Percentiles rank a stretch among this genome's conserved stretches.
Evolutionary conservation across 2,888 invertebrate genomes (phyloP).

Genomic region (Chalcosyrphus nemorum): DNA sequence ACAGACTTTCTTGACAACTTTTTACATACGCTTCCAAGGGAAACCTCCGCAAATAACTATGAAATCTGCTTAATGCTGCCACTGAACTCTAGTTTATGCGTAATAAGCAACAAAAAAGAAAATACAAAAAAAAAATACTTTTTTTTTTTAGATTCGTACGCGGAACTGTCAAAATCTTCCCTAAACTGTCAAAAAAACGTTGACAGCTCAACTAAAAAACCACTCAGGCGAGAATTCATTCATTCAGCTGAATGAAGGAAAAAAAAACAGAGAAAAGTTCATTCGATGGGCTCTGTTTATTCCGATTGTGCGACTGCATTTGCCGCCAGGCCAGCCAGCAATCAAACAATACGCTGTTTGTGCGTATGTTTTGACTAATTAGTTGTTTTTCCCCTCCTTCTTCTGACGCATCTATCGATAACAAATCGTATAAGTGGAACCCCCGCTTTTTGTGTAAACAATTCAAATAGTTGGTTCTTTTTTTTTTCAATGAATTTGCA

Average conservation of each 20-base stretch:
- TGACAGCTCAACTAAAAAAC: slow-evolving; percentile 40
- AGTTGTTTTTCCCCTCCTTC: not conserved
- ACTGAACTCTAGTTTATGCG: slow-evolving; percentile 28
- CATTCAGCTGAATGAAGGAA: slow-evolving; percentile 44
- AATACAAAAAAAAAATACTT: not conserved
- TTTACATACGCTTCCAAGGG: slow-evolving; percentile 8
- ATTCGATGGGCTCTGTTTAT: slow-evolving; percentile 8
- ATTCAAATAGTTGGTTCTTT: not conserved
- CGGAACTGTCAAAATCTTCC: slow-evolving; percentile 23
- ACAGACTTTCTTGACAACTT: not conserved
- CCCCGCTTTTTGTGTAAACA: slow-evolving; percentile 30
- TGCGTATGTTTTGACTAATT: not conserved
- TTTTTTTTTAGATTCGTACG: slow-evolving; percentile 26
- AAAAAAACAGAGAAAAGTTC: slow-evolving; percentile 10
- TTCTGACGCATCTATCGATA: not conserved
- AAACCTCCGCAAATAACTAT: no score
- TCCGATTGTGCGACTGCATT: not conserved
- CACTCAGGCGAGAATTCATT: slow-evolving; percentile 19
- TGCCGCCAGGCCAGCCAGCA: not conserved
- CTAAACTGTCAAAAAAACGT: slow-evolving; percentile 24
- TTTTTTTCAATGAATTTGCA: not conserved
- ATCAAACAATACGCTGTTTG: not conserved
- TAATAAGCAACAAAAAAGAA: slow-evolving; percentile 40
- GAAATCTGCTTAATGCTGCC: not conserved
- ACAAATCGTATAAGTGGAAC: not conserved